These are phyloP conservation scores for Raja brachyura DNA, from an alignment of 2,113 vertebrate genomes.

Conservation along the genomic window DNA sequence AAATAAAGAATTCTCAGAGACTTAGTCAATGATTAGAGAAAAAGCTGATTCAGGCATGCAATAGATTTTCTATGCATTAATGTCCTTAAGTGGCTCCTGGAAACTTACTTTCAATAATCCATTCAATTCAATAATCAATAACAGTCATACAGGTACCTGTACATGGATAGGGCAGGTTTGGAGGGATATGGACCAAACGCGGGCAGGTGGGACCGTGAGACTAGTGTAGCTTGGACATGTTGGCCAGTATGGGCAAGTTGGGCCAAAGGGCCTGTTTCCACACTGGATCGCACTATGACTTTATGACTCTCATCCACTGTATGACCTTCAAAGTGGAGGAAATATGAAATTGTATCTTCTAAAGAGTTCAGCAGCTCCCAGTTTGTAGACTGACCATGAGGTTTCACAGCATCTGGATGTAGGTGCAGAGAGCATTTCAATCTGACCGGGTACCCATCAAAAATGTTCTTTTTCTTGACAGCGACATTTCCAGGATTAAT, in stretches of 20 bases:
- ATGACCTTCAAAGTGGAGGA: background rate
- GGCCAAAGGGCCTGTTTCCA: too few species aligned
- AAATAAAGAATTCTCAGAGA: background rate
- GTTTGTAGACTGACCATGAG: background rate
- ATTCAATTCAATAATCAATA: too few species aligned
- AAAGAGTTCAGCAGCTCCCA: background rate
- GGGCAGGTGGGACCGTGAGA: too few species aligned
- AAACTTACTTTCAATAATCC: background rate
- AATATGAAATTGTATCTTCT: background rate
- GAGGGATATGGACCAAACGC: too few species aligned
- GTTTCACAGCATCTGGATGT: background rate
- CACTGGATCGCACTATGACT: too few species aligned
- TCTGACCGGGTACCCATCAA: background rate
- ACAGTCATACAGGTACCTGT: too few species aligned
- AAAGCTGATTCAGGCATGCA: background rate
- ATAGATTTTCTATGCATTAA: background rate
- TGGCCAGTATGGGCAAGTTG: too few species aligned
- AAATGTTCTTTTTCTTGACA: background rate
- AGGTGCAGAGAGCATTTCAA: background rate
- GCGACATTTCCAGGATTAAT: background rate
- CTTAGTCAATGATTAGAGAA: background rate
- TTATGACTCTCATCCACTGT: background rate
- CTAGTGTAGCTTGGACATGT: too few species aligned
- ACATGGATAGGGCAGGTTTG: too few species aligned
- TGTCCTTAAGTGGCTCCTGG: background rate